These are phyloP conservation scores for Keiferia lycopersicella DNA, from an alignment of 2,888 invertebrate genomes.

Conservation along the genomic window DNA sequence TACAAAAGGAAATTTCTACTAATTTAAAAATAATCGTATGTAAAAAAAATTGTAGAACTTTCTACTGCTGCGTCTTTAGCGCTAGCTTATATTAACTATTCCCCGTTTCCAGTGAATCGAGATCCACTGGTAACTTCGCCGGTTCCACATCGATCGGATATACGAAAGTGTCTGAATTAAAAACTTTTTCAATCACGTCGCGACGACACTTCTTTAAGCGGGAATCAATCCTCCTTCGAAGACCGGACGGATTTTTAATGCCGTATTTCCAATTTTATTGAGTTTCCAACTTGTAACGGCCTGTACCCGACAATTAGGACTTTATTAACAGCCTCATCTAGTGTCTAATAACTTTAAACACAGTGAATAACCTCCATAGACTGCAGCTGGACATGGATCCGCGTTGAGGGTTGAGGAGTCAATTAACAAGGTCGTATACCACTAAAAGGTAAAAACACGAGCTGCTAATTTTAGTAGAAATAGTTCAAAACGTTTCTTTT, in stretches of 20 bases:
- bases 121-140: neutral
- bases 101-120: neutral
- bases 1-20: no score
- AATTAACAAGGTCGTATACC: no score
- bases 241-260: slow-evolving; percentile 18
- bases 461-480: no score
- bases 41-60: no score
- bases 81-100: neutral
- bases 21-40: no score
- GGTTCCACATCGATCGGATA: slow-evolving; percentile 31
- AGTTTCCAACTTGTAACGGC: slow-evolving; percentile 11
- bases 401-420: no score
- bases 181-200: slow-evolving; percentile 66
- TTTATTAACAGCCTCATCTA: neutral
- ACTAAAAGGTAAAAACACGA: no score
- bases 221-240: slow-evolving; percentile 17
- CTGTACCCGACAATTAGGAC: slow-evolving; percentile 13
- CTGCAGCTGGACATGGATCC: no score
- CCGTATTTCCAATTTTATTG: neutral
- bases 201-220: slow-evolving; percentile 23
- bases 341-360: no score
- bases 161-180: slow-evolving; percentile 54
- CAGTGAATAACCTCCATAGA: no score
- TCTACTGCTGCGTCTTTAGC: neutral
- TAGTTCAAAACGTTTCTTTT: no score